These are phyloP conservation scores for Ptychoptera albimana DNA, from an alignment of 2,888 invertebrate species.

Conservation along the genomic window DNA sequence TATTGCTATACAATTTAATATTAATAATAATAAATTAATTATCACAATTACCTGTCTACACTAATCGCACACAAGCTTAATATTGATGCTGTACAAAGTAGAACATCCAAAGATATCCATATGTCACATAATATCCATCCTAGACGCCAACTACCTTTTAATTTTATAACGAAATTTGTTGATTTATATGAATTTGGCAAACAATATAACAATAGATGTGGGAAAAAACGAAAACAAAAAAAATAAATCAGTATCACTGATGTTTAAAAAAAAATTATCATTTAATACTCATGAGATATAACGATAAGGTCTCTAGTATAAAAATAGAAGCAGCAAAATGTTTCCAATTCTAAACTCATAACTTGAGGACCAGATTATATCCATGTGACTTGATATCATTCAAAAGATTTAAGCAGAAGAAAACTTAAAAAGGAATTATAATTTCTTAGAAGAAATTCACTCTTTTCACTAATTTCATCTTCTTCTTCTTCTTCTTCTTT, in stretches of 20 bases:
- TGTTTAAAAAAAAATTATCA: too few relatives aligned
- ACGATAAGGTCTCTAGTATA: neutral
- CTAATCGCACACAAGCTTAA: conserved; percentile 86
- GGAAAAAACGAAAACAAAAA: conserved; percentile 1
- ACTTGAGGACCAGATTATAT: too few relatives aligned
- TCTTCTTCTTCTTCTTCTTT: too few relatives aligned
- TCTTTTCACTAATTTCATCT: too few relatives aligned
- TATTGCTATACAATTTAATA: neutral
- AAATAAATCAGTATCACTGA: neutral
- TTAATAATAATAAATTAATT: neutral
- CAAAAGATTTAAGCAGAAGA: too few relatives aligned
- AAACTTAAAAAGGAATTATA: too few relatives aligned
- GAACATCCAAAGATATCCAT: conserved; percentile 86
- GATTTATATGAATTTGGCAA: neutral
- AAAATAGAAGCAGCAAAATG: neutral
- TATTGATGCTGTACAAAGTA: conserved; percentile 86
- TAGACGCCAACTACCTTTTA: conserved; percentile 68
- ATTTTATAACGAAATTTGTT: conserved; percentile 9
- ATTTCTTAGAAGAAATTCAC: too few relatives aligned
- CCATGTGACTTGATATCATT: too few relatives aligned
- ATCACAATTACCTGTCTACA: conserved; percentile 44
- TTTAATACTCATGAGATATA: too few relatives aligned
- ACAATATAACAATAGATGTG: too few relatives aligned
- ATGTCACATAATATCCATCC: conserved; percentile 78
- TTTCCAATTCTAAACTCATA: too few relatives aligned